Conservation (phyloP, 2,888 invertebrate species). For the Stenolophus ochropezus region DNA sequence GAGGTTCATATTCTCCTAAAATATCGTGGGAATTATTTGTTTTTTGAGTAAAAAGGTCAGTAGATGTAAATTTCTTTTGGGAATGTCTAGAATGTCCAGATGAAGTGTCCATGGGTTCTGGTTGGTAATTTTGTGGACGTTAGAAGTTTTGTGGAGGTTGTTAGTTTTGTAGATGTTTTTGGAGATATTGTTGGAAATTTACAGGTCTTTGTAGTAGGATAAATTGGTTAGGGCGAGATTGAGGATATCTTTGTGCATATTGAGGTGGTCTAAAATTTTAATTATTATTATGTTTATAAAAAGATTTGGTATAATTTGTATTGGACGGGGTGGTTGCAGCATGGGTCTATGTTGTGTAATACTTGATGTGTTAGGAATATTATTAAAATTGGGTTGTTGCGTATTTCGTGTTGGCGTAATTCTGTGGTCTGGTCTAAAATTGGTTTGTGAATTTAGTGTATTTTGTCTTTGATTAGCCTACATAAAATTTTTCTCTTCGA, state of each 20-base stretch:
- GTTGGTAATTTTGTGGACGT: too few species aligned
- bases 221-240: neutral
- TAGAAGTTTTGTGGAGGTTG: too few species aligned
- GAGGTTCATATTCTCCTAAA: too few species aligned
- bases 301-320: neutral
- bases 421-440: conserved; percentile 12
- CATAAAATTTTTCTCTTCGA: conserved; percentile 42
- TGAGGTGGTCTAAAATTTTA: neutral
- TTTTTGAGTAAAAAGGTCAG: too few species aligned
- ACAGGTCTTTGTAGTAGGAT: neutral
- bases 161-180: neutral
- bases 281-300: neutral
- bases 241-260: neutral
- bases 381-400: too few species aligned
- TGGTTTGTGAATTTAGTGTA: conserved; percentile 4
- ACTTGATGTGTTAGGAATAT: too few species aligned
- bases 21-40: too few species aligned
- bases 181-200: neutral
- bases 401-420: neutral
- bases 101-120: too few species aligned
- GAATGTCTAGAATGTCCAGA: too few species aligned
- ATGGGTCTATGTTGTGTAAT: too few species aligned
- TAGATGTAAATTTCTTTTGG: too few species aligned
- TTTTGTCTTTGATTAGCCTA: neutral
- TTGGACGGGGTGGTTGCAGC: neutral